Conservation (phyloP, 2,113 vertebrate species). For the Meriones unguiculatus region DNA sequence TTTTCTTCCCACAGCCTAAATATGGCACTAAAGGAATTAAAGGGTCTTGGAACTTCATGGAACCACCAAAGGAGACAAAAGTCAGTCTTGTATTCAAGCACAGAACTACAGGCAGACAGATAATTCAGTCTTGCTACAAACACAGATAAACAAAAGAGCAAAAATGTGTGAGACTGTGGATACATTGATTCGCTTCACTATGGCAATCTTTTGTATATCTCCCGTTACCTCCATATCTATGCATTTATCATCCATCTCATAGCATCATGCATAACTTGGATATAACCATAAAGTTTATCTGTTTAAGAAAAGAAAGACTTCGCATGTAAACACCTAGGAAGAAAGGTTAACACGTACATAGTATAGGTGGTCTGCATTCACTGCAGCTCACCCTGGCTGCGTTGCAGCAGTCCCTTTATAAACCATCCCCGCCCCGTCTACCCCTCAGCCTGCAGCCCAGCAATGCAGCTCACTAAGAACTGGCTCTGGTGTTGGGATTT, state of each 20-base stretch:
- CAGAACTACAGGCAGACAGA: neutral
- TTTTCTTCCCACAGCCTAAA: neutral
- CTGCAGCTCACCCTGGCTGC: neutral
- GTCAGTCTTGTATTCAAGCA: neutral
- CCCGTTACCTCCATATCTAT: neutral
- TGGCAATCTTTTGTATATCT: neutral
- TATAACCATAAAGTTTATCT: neutral
- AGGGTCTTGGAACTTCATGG: too few relatives aligned
- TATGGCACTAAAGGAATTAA: neutral
- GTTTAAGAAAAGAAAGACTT: neutral
- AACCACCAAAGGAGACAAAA: neutral
- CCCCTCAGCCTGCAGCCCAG: neutral
- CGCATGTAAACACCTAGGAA: neutral
- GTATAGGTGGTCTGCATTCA: neutral
- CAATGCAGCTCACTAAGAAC: neutral
- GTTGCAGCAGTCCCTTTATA: neutral
- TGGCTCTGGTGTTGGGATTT: constrained; percentile 11
- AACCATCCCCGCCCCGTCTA: too few relatives aligned
- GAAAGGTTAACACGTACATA: neutral
- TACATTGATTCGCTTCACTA: neutral
- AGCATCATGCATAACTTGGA: neutral
- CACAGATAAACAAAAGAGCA: neutral
- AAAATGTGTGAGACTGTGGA: neutral
- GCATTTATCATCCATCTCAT: neutral
- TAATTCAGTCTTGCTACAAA: neutral